These are phyloP conservation scores for Chionomys nivalis DNA, from an alignment of 2,113 vertebrate genomes.

Conservation along the genomic window DNA sequence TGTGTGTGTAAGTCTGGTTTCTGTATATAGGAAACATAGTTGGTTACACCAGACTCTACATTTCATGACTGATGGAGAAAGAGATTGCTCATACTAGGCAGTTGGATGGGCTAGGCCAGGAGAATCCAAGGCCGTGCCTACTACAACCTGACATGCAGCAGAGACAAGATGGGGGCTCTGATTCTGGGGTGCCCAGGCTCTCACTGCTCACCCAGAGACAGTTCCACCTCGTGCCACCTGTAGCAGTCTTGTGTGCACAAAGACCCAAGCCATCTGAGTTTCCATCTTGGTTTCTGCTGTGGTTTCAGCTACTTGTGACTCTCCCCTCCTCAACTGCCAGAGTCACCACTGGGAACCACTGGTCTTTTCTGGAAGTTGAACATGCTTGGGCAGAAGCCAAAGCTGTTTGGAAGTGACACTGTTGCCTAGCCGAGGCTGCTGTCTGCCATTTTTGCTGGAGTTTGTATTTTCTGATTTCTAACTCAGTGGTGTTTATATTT, in stretches of 20 bases:
- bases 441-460: accelerated
- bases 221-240: accelerated
- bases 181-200: accelerated
- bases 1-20: not conserved
- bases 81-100: no score
- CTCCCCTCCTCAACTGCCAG: not conserved
- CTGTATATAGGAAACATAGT: not conserved
- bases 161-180: no score
- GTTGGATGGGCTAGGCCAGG: not conserved
- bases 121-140: not conserved
- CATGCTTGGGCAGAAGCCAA: no score
- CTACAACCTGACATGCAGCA: not conserved
- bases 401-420: accelerated
- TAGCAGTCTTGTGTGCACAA: not conserved
- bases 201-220: accelerated
- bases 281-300: not conserved
- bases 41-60: not conserved
- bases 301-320: not conserved
- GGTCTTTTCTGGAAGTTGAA: accelerated
- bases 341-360: not conserved
- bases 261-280: not conserved
- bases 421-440: accelerated
- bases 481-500: not conserved
- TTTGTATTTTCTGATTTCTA: not conserved
- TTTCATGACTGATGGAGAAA: no score